These are phyloP conservation scores for Muscidifurax raptorellus DNA, from an alignment of 1,140 invertebrate genomes.

Conservation along the genomic window DNA sequence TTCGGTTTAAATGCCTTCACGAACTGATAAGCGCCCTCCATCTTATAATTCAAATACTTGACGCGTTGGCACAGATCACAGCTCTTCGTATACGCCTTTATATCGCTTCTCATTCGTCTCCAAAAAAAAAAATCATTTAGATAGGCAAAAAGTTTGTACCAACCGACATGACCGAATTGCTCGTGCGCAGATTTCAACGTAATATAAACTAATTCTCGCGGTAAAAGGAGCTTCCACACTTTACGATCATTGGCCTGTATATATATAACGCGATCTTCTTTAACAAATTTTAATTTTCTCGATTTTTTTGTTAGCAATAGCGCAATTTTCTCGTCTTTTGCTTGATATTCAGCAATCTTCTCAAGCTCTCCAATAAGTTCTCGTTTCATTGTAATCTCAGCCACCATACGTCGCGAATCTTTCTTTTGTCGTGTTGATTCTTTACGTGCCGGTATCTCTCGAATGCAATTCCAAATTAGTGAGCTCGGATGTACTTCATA, in stretches of 20 bases:
- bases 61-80: slow-evolving; percentile 42
- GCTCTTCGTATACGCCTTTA: slow-evolving; percentile 16
- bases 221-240: neutral
- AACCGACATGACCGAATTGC: slow-evolving; percentile 3
- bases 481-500: neutral
- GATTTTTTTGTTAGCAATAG: neutral
- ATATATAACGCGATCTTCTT: slow-evolving; percentile 32
- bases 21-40: slow-evolving; percentile 27
- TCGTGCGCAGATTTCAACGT: neutral
- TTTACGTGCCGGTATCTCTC: neutral
- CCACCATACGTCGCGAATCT: neutral
- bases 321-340: neutral
- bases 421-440: no score
- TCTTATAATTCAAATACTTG: slow-evolving; percentile 15
- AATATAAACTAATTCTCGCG: neutral
- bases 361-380: neutral
- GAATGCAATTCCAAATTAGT: neutral
- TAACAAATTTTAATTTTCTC: slow-evolving; percentile 13
- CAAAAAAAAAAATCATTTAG: slow-evolving; percentile 24
- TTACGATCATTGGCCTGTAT: no score
- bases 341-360: neutral
- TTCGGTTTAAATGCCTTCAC: neutral
- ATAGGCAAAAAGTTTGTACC: slow-evolving; percentile 15
- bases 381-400: neutral
- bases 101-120: slow-evolving; percentile 9